Base-by-base conservation (phyloP, 1,140 invertebrate species). In the Tetragnatha versicolor region DNA sequence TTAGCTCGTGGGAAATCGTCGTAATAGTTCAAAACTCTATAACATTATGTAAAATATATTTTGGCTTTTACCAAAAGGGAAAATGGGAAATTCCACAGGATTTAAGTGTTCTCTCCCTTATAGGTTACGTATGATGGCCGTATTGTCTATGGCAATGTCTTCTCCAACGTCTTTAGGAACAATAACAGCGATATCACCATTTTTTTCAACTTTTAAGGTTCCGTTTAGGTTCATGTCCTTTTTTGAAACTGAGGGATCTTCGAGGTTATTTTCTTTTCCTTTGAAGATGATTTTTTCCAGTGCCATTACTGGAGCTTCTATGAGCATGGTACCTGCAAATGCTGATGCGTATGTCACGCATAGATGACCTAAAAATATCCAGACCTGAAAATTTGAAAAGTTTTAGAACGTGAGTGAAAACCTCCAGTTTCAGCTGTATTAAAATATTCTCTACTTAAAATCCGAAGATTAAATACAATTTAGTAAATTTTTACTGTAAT, bases 261-360 rank as follows among this genome's bases (percentile, higher is more conserved):
- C 22, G 0, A 6, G 0, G 17, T 60, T 49, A 39, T 61, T 72
- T 4, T 60, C 35, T 5, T 29, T 27, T 37, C 39, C 61, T 14
- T 25, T 55, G 22, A 82, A 60, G 17, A 82, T 25, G 3, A 82
- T 61, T 42, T 82, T 82, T 35, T 82, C 81, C 12, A 82, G 49
- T 1, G 55, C 25, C 31, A 82, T 33, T 17, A 81, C 73, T 39
- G 82, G 81, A 20, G 81, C 51, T 58, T 82, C 82, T 17, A 82
- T 17, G 2, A 69, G 35, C 49, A 81, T 61, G 3, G 45, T 72
- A 14, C 60, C 76, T 22, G 63, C 75, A 47, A 82, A 81, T 3
- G 81, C 82, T 27, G 72, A 29, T 12, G 35, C 79, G 22, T 81
- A 80, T 9, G 79, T 58, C 17, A 81, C 25, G 22, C 76, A 42